These are phyloP conservation scores for Rotaria sp. DNA, from an alignment of 2,888 invertebrate genomes.

Conservation along the genomic window DNA sequence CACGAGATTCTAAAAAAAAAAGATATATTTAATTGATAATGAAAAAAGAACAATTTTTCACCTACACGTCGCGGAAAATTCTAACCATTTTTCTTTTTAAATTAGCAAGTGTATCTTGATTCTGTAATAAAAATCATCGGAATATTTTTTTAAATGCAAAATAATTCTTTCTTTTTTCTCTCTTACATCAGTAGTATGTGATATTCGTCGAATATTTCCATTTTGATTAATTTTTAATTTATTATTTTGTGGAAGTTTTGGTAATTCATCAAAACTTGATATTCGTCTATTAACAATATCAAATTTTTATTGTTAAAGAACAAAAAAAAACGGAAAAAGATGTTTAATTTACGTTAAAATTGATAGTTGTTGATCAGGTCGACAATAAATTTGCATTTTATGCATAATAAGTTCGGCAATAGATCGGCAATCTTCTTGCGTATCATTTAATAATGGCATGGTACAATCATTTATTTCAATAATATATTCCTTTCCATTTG, in stretches of 20 bases:
- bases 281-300: not conserved
- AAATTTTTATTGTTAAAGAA: not conserved
- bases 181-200: not conserved
- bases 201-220: not conserved
- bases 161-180: too few relatives aligned
- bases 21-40: too few relatives aligned
- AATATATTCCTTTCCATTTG: slow-evolving; percentile 74
- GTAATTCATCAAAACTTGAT: not conserved
- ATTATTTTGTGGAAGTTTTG: not conserved
- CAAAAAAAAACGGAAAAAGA: not conserved
- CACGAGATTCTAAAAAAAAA: too few relatives aligned
- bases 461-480: slow-evolving; percentile 90
- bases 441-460: slow-evolving; percentile 77
- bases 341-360: not conserved
- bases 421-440: slow-evolving; percentile 85
- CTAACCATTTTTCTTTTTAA: too few relatives aligned
- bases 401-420: slow-evolving; percentile 83
- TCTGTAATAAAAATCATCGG: slow-evolving; percentile 59
- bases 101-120: slow-evolving; percentile 70
- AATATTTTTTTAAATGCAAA: too few relatives aligned
- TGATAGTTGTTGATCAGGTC: slow-evolving; percentile 43
- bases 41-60: too few relatives aligned
- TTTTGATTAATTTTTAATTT: not conserved
- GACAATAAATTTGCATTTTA: slow-evolving; percentile 73
- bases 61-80: too few relatives aligned